Conservation (phyloP, 2,797 vertebrate genomes). For the Enteromius mattozi region DNA sequence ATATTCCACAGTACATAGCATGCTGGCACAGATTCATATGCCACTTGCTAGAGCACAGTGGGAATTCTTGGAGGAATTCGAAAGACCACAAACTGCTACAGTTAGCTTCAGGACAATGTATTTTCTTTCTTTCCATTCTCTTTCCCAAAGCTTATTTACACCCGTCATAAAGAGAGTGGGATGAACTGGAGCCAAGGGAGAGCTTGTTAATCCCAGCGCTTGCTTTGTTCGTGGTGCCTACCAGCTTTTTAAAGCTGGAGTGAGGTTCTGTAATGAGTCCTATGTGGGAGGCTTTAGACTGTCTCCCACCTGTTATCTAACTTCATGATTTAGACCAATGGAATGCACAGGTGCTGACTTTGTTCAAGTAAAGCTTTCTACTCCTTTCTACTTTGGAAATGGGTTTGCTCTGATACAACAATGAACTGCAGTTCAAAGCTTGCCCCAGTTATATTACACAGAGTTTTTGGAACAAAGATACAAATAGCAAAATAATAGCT, state of each 20-base stretch:
- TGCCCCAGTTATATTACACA: background rate
- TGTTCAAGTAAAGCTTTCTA: background rate
- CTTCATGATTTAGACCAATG: background rate
- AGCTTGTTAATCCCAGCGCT: conserved; percentile 42
- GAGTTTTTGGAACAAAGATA: conserved; percentile 7
- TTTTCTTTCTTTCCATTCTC: conserved; percentile 19
- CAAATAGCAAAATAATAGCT: background rate
- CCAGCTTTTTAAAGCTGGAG: conserved; percentile 28
- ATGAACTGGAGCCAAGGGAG: conserved; percentile 20
- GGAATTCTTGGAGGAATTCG: background rate
- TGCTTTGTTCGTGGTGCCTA: conserved; percentile 17
- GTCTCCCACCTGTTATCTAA: conserved; percentile 6
- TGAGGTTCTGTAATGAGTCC: conserved; percentile 45
- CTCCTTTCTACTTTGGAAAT: background rate
- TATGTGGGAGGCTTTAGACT: conserved; percentile 20
- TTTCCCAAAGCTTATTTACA: conserved; percentile 46
- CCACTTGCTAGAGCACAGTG: background rate
- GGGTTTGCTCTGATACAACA: background rate
- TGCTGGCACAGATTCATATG: background rate
- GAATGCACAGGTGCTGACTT: conserved; percentile 21
- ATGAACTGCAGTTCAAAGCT: background rate
- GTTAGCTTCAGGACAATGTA: conserved; percentile 11
- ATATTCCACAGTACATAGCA: conserved; percentile 1
- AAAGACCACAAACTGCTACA: background rate
- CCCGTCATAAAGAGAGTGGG: conserved; percentile 35